phyloP scores from a whole-genome alignment of 2,113 vertebrate genomes.

The Oncorhynchus mykiss region DNA sequence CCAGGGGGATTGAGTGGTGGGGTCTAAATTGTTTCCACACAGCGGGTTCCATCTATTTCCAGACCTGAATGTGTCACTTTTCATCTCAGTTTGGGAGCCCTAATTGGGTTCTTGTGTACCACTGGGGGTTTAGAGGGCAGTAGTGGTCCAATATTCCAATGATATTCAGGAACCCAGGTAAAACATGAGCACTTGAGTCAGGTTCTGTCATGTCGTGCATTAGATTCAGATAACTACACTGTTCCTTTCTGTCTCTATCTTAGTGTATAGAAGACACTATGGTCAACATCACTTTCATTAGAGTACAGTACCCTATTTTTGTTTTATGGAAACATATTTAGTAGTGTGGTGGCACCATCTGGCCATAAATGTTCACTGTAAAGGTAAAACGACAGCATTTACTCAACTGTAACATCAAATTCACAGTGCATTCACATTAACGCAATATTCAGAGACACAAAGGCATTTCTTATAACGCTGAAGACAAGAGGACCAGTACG shows the following conservation, averaged over 20 bases:
- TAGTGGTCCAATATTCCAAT: not conserved
- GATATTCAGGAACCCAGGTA: not conserved
- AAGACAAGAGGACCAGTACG: not conserved
- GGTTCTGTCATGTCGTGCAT: not conserved
- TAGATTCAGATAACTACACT: no score
- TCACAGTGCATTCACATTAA: not conserved
- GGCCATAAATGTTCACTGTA: no score
- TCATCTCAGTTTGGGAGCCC: constrained; percentile 1
- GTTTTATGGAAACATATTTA: no score
- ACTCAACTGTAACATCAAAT: no score
- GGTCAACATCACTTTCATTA: not conserved
- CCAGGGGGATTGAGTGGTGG: constrained; percentile 9
- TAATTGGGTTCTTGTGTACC: not conserved
- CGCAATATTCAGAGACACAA: not conserved
- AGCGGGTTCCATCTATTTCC: constrained; percentile 22
- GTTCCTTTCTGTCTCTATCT: no score
- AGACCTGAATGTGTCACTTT: constrained; percentile 22
- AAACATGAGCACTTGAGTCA: not conserved
- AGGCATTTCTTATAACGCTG: not conserved
- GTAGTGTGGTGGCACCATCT: no score
- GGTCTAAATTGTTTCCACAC: constrained; percentile 20
- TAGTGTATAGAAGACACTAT: no score
- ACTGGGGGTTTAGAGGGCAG: not conserved
- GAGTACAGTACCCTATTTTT: no score
- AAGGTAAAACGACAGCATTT: no score